Conservation (phyloP, 1,140 invertebrate genomes). For the Rhopalosiphum padi region DNA sequence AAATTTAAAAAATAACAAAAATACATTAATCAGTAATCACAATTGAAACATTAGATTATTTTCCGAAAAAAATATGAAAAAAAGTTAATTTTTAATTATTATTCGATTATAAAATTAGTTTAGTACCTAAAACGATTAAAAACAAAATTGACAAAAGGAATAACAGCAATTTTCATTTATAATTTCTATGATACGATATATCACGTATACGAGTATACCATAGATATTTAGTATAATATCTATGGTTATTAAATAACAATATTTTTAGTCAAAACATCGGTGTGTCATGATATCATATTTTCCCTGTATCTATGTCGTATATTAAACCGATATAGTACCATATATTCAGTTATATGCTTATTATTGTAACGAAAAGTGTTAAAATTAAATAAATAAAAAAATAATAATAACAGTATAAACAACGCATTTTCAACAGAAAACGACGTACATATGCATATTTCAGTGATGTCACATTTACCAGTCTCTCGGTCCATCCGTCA, state of each 20-base stretch:
- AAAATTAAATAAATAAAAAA: not conserved
- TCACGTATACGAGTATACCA: not conserved
- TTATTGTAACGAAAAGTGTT: not conserved
- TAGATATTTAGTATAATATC: not conserved
- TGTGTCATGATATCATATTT: not conserved
- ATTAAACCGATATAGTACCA: not conserved
- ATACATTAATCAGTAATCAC: too few species aligned
- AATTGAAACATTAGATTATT: not conserved
- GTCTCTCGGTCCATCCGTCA: conserved; percentile 16
- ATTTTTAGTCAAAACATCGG: not conserved
- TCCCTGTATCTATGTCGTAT: not conserved
- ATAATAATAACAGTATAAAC: not conserved
- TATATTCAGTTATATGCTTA: not conserved
- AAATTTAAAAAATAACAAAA: too few species aligned
- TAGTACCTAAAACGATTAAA: not conserved
- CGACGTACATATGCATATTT: not conserved
- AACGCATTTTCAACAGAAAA: not conserved
- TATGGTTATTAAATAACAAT: not conserved
- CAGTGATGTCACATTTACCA: conserved; percentile 39
- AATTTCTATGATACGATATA: not conserved
- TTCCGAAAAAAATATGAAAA: not conserved
- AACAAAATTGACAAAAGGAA: not conserved
- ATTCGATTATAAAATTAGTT: not conserved
- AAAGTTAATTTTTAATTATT: not conserved
- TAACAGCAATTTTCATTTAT: not conserved